Conservation (phyloP, 2,797 vertebrate species). For the Scleropages formosus region DNA sequence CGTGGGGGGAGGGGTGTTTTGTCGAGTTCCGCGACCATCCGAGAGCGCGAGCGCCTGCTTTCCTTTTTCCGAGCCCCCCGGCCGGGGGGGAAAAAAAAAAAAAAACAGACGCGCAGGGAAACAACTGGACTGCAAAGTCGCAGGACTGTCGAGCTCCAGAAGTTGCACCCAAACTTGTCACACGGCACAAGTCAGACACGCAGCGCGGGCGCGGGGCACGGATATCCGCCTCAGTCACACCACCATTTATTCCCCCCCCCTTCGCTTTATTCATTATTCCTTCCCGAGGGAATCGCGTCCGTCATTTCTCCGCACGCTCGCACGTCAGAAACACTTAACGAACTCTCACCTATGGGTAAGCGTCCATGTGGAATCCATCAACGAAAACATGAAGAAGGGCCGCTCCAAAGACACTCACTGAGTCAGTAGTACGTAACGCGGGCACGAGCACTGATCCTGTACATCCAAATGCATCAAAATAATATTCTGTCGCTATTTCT, state of each 20-base stretch:
- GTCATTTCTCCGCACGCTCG: not conserved
- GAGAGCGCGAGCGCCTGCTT: slow-evolving; percentile 49
- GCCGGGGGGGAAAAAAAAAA: slow-evolving; percentile 9
- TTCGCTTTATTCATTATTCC: too few relatives aligned
- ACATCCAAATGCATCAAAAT: slow-evolving; percentile 56
- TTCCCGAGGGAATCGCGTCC: not conserved
- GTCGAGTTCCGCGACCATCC: slow-evolving; percentile 57
- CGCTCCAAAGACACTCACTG: slow-evolving; percentile 52
- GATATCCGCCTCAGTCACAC: too few relatives aligned
- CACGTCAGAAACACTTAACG: not conserved
- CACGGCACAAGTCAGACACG: too few relatives aligned
- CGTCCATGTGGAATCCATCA: slow-evolving; percentile 74
- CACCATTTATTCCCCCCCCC: too few relatives aligned
- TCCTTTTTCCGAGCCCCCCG: slow-evolving; percentile 16
- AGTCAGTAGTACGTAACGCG: slow-evolving; percentile 42
- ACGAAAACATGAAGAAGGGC: slow-evolving; percentile 52
- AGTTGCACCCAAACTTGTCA: too few relatives aligned
- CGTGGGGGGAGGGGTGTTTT: slow-evolving; percentile 66
- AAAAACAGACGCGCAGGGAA: slow-evolving; percentile 4
- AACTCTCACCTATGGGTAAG: slow-evolving; percentile 68
- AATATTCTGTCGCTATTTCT: slow-evolving; percentile 56
- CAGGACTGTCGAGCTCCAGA: slow-evolving; percentile 5
- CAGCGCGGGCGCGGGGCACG: too few relatives aligned
- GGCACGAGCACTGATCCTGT: not conserved
- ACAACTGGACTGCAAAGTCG: slow-evolving; percentile 2